These are phyloP conservation scores for Drosophila neotestacea DNA, from an alignment of 2,888 invertebrate genomes.

Conservation along the genomic window DNA sequence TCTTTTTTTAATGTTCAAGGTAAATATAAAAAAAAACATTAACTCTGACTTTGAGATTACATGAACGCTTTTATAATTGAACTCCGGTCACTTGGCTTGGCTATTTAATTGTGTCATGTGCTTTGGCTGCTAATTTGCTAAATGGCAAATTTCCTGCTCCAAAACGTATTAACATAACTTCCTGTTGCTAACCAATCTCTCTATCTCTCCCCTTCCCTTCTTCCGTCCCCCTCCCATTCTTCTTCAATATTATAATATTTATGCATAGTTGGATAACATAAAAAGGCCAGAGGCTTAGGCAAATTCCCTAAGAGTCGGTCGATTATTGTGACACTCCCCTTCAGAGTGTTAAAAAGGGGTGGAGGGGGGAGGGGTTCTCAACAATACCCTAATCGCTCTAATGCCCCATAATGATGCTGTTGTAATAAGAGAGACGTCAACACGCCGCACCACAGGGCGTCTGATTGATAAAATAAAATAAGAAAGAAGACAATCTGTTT, in stretches of 20 bases:
- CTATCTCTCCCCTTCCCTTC: too few relatives aligned
- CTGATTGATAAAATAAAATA: conserved; percentile 66
- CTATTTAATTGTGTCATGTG: conserved; percentile 51
- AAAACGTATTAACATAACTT: conserved; percentile 24
- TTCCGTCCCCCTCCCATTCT: neutral
- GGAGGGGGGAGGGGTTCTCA: neutral
- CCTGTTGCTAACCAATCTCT: conserved; percentile 24
- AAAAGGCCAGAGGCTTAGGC: conserved; percentile 9
- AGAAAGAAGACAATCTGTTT: neutral
- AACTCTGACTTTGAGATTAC: conserved; percentile 75
- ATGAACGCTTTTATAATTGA: conserved; percentile 53
- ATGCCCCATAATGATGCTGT: conserved; percentile 73
- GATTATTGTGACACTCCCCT: conserved; percentile 71
- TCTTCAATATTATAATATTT: conserved; percentile 4
- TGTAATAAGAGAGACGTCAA: conserved; percentile 78
- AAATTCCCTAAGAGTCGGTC: conserved; percentile 11
- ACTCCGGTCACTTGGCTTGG: conserved; percentile 35
- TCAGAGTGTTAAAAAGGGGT: conserved; percentile 8
- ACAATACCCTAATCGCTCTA: conserved; percentile 67
- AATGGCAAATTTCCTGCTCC: conserved; percentile 59
- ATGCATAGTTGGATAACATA: conserved; percentile 1
- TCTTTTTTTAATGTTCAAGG: conserved; percentile 56
- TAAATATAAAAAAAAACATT: conserved; percentile 54
- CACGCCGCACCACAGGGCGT: conserved; percentile 75
- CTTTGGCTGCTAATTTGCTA: conserved; percentile 44